phyloP scores from a whole-genome alignment of 2,797 vertebrate genomes.

The Galaxias olidus region DNA sequence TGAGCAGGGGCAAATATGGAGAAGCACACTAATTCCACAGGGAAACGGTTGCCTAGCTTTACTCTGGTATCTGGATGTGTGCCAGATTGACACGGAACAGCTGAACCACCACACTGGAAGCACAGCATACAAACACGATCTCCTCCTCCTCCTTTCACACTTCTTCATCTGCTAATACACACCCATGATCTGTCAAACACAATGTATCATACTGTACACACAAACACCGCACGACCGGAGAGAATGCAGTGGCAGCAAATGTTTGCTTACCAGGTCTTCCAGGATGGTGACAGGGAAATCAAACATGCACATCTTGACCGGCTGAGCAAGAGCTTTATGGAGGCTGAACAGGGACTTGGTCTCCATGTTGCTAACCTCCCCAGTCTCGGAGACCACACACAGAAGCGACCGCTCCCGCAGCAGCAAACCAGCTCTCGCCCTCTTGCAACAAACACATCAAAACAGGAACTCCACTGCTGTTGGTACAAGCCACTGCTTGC shows the following conservation, averaged over 20 bases:
- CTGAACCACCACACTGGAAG: neutral
- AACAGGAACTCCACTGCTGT: slow-evolving; percentile 34
- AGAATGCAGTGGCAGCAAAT: neutral
- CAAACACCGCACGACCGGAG: slow-evolving; percentile 8
- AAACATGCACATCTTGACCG: slow-evolving; percentile 86
- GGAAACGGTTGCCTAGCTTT: slow-evolving; percentile 27
- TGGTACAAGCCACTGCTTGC: slow-evolving; percentile 12
- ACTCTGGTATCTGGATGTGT: slow-evolving; percentile 10
- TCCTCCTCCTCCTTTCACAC: neutral
- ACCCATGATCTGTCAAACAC: slow-evolving; percentile 5
- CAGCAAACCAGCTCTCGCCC: slow-evolving; percentile 17
- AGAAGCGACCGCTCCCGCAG: slow-evolving; percentile 22
- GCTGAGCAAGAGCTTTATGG: slow-evolving; percentile 86
- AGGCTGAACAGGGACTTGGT: slow-evolving; percentile 82
- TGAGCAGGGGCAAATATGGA: neutral
- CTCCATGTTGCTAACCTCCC: slow-evolving; percentile 73
- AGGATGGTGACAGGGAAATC: slow-evolving; percentile 84
- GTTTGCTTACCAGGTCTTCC: slow-evolving; percentile 82
- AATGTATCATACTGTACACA: neutral
- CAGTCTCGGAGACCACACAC: slow-evolving; percentile 9
- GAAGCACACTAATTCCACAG: slow-evolving; percentile 1
- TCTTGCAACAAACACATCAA: slow-evolving; percentile 5
- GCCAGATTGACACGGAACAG: slow-evolving; percentile 7
- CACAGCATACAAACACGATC: slow-evolving; percentile 5
- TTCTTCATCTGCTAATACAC: slow-evolving; percentile 1